These are phyloP conservation scores for Eptatretus atami DNA, from an alignment of 2,797 vertebrate genomes.

Conservation along the genomic window DNA sequence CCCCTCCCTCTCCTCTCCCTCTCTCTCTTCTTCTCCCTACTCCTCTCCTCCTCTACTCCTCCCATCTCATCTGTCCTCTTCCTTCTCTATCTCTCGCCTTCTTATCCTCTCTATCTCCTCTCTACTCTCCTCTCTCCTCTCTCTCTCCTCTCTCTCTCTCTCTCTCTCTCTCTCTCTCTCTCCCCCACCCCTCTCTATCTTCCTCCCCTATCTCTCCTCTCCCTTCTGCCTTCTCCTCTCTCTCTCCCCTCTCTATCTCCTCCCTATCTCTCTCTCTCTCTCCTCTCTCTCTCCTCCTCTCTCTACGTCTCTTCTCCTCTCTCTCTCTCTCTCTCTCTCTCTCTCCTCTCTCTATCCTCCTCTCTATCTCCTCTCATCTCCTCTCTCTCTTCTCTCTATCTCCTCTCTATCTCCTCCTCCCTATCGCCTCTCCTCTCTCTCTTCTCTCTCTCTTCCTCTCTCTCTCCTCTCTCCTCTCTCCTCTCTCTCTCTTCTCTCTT, in stretches of 20 bases:
- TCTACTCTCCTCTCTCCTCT: background rate
- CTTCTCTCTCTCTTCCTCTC: too few species aligned
- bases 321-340: too few species aligned
- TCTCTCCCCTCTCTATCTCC: too few species aligned
- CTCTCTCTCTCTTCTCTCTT: too few species aligned
- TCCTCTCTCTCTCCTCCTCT: too few species aligned
- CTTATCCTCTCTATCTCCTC: background rate
- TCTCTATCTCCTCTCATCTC: too few species aligned
- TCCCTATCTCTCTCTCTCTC: too few species aligned
- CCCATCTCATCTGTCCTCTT: background rate
- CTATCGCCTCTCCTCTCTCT: too few species aligned
- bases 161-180: background rate
- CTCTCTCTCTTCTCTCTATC: too few species aligned
- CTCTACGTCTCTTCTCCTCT: too few species aligned
- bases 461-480: background rate
- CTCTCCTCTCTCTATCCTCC: too few species aligned
- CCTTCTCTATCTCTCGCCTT: background rate
- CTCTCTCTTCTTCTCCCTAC: background rate
- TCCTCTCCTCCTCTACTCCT: background rate
- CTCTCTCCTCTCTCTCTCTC: background rate
- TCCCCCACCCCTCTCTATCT: background rate
- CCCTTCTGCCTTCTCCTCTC: background rate
- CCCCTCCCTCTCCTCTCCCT: background rate
- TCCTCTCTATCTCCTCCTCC: too few species aligned
- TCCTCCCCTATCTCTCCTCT: background rate